Conservation (phyloP, 2,113 vertebrate species). For the Diphyllodes magnificus region DNA sequence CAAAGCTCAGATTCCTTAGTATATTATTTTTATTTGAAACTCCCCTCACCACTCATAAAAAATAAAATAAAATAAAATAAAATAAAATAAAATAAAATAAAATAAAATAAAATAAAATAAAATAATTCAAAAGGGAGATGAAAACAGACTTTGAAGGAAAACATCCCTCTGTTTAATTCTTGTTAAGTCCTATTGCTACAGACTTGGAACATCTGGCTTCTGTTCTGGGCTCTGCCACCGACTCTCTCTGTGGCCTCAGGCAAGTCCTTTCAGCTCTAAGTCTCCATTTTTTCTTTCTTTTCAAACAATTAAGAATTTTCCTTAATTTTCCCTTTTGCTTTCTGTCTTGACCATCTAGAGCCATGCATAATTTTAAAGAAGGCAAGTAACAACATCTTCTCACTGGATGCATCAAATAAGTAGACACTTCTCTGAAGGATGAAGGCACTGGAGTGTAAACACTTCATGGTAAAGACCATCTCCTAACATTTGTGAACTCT, state of each 20-base stretch:
- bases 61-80: not conserved
- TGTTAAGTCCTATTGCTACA: not conserved
- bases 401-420: not conserved
- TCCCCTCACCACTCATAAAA: not conserved
- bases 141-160: slow-evolving; percentile 15
- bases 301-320: not conserved
- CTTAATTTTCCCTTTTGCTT: not conserved
- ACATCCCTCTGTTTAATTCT: not conserved
- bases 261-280: not conserved
- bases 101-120: not conserved
- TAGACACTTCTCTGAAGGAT: not conserved
- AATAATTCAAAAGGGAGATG: not conserved
- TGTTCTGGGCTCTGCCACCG: not conserved
- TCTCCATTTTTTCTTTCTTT: not conserved
- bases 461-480: not conserved
- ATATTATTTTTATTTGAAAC: not conserved
- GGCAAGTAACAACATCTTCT: not conserved
- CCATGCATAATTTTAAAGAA: not conserved
- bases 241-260: not conserved
- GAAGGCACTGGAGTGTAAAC: not conserved
- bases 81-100: not conserved
- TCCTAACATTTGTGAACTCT: slow-evolving; percentile 18
- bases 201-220: not conserved
- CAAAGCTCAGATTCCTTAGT: not conserved
- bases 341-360: not conserved